Conservation (phyloP, 1,140 invertebrate genomes). For the Aethina tumida region DNA sequence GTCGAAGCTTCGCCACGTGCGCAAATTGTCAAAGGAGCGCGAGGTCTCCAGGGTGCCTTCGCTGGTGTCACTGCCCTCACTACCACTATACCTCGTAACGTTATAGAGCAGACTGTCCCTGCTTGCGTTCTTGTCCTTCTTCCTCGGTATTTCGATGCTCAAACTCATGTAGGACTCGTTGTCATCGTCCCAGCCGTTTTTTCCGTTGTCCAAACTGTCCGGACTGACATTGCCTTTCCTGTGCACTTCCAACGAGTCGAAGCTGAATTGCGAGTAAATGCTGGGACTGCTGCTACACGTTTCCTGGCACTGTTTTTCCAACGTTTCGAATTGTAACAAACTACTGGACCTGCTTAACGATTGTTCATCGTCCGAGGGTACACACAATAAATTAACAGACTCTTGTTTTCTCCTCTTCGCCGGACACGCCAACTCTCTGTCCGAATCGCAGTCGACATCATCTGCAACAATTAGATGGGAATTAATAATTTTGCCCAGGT, state of each 20-base stretch:
- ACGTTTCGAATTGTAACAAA: constrained; percentile 68
- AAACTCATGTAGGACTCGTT: constrained; percentile 29
- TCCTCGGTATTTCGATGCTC: constrained; percentile 22
- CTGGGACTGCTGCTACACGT: constrained; percentile 38
- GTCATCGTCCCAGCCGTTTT: constrained; percentile 13
- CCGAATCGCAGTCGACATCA: constrained; percentile 51
- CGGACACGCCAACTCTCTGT: constrained; percentile 67
- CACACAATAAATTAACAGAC: constrained; percentile 30
- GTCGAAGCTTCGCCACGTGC: constrained; percentile 41
- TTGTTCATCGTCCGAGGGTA: constrained; percentile 42
- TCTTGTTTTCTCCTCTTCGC: constrained; percentile 63
- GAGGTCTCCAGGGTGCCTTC: constrained; percentile 28
- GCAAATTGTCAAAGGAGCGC: constrained; percentile 32
- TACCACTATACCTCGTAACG: constrained; percentile 15
- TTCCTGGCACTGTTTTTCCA: constrained; percentile 56
- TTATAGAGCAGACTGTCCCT: constrained; percentile 22
- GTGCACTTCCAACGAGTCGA: constrained; percentile 44
- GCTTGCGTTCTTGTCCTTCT: constrained; percentile 15
- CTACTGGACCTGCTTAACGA: constrained; percentile 60
- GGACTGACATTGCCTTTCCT: constrained; percentile 39
- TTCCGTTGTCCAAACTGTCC: constrained; percentile 40
- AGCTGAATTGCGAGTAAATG: constrained; percentile 41
- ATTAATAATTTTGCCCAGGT: too few relatives aligned
- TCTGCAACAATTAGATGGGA: constrained; percentile 26
- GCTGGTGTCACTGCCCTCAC: constrained; percentile 28